These are phyloP conservation scores for Sweltsa coloradensis DNA, from an alignment of 1,140 invertebrate species.

Conservation along the genomic window DNA sequence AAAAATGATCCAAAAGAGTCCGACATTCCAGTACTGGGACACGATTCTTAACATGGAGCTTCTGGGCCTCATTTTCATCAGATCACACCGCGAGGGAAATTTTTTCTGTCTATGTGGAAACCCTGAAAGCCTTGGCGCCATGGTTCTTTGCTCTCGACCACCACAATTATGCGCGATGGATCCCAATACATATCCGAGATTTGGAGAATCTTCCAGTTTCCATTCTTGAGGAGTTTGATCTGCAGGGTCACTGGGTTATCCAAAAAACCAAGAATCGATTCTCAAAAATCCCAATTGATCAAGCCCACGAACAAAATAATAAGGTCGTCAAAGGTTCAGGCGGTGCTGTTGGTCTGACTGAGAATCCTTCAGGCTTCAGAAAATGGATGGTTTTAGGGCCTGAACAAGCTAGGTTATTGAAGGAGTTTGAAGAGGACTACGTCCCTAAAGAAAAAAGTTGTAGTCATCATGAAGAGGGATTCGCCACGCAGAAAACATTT, in stretches of 20 bases:
- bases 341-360: constrained; percentile 11
- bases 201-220: constrained; percentile 11
- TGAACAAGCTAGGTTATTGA: constrained; percentile 4
- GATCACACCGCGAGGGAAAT: constrained; percentile 7
- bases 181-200: constrained; percentile 17
- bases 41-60: constrained; percentile 10
- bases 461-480: background rate
- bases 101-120: constrained; percentile 7
- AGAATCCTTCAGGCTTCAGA: constrained; percentile 3
- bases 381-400: constrained; percentile 9
- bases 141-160: constrained; percentile 12
- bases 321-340: constrained; percentile 10
- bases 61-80: constrained; percentile 8
- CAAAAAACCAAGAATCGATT: constrained; percentile 10
- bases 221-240: constrained; percentile 12
- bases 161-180: constrained; percentile 16
- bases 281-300: constrained; percentile 15
- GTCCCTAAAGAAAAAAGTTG: background rate
- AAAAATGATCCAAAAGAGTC: background rate
- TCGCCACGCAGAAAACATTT: background rate
- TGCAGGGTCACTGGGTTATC: constrained; percentile 8
- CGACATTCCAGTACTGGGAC: constrained; percentile 12
- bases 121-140: constrained; percentile 6
- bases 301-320: constrained; percentile 17
- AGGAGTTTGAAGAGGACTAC: constrained; percentile 3